Evolutionary conservation across 2,888 invertebrate genomes (phyloP).

Genomic region (Lydus trimaculatus): DNA sequence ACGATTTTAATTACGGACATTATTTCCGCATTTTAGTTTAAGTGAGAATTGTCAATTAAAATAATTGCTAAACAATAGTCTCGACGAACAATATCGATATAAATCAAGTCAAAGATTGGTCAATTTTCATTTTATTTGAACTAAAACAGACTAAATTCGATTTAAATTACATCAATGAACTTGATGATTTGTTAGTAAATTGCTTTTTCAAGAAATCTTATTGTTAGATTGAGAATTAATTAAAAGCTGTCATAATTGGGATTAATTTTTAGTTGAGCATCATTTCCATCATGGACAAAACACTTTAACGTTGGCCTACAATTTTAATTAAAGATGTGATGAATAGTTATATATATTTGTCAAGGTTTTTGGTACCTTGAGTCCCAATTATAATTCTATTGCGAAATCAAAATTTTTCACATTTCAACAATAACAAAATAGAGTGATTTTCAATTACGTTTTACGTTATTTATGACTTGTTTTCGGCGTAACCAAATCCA

Average conservation of each 20-base stretch:
- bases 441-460: too few relatives aligned
- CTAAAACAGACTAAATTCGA: background rate
- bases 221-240: background rate
- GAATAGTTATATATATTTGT: background rate
- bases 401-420: background rate
- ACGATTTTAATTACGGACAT: background rate
- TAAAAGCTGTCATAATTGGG: slow-evolving; percentile 9
- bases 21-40: background rate
- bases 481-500: too few relatives aligned
- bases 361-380: slow-evolving; percentile 7
- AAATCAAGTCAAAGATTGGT: slow-evolving; percentile 13
- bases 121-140: background rate
- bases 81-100: slow-evolving; percentile 11
- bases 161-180: background rate
- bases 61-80: background rate
- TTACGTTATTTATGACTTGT: too few relatives aligned
- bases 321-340: slow-evolving; percentile 5
- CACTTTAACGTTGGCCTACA: background rate
- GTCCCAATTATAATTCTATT: slow-evolving; percentile 10
- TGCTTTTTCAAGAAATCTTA: too few relatives aligned
- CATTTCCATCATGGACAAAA: background rate
- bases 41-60: background rate
- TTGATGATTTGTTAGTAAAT: background rate
- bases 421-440: background rate
- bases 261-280: slow-evolving; percentile 8